A percentile compares a stretch with the other conserved stretches of the same genome.
Conservation (phyloP, 2,888 invertebrate species). For the Scaptomyza reducta region DNA sequence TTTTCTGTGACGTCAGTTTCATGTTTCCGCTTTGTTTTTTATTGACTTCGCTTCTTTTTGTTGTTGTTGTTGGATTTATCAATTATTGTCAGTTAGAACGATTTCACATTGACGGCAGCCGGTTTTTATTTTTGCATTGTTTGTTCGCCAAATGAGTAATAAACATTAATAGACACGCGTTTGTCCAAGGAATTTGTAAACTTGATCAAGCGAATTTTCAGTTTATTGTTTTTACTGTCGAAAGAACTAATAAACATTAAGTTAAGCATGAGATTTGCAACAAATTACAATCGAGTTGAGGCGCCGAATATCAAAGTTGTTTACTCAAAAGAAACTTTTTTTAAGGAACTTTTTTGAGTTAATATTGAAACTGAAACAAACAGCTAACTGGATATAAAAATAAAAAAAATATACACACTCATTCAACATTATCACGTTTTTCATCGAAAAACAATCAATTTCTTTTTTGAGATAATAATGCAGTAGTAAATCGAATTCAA, state of each 20-base stretch:
- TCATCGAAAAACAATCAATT: conserved; percentile 32
- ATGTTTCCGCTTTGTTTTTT: conserved; percentile 49
- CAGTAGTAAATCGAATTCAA: conserved; percentile 31
- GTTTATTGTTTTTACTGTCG: neutral
- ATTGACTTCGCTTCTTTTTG: too few relatives aligned
- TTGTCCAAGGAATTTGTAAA: conserved; percentile 11
- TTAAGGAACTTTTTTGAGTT: too few relatives aligned
- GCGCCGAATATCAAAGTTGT: too few relatives aligned
- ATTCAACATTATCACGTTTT: conserved; percentile 25
- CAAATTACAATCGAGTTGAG: neutral
- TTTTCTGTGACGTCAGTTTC: conserved; percentile 60
- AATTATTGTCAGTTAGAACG: conserved; percentile 44
- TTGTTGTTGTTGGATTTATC: conserved; percentile 51
- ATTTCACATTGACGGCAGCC: conserved; percentile 40
- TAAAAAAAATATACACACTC: neutral
- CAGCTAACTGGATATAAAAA: conserved; percentile 1
- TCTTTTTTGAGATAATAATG: conserved; percentile 37
- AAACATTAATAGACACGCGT: conserved; percentile 48
- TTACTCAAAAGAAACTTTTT: neutral
- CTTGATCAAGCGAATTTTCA: conserved; percentile 16
- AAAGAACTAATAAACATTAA: conserved; percentile 34
- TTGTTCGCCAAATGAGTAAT: conserved; percentile 57
- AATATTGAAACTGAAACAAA: conserved; percentile 17
- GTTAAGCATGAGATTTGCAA: conserved; percentile 24
- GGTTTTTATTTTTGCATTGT: conserved; percentile 24